Evolutionary conservation across 2,888 invertebrate genomes (phyloP).

Genomic region (Idaea dimidiata): DNA sequence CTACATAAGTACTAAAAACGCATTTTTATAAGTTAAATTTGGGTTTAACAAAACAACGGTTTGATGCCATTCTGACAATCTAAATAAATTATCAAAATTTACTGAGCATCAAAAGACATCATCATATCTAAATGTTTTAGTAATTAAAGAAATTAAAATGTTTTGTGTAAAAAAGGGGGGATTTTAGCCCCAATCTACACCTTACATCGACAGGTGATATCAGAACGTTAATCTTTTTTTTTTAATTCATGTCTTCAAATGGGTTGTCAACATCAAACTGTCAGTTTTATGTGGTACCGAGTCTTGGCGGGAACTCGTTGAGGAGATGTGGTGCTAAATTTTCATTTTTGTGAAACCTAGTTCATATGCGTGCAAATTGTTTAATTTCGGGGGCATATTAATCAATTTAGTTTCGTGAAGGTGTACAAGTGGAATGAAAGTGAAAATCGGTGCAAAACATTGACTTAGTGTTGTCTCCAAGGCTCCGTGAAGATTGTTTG

Average conservation of each 20-base stretch:
- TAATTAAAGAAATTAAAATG: conserved; percentile 48
- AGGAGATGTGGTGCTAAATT: too few relatives aligned
- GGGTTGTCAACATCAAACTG: background rate
- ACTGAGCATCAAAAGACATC: conserved; percentile 22
- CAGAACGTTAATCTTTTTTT: conserved; percentile 49
- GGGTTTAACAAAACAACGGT: conserved; percentile 21
- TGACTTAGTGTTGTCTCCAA: too few relatives aligned
- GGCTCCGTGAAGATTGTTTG: too few relatives aligned
- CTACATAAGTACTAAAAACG: too few relatives aligned
- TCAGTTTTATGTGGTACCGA: background rate
- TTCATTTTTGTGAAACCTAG: too few relatives aligned
- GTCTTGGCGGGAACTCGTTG: too few relatives aligned
- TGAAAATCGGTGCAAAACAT: too few relatives aligned
- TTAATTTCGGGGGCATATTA: too few relatives aligned
- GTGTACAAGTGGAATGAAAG: too few relatives aligned
- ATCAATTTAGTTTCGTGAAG: too few relatives aligned
- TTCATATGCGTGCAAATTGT: too few relatives aligned
- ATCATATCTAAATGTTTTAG: conserved; percentile 45
- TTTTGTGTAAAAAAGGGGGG: conserved; percentile 37
- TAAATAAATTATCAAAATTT: conserved; percentile 35
- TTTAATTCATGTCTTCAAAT: conserved; percentile 58
- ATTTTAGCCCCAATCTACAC: conserved; percentile 74
- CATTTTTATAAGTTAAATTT: background rate
- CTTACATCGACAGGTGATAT: conserved; percentile 73
- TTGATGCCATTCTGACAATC: conserved; percentile 32